These are phyloP conservation scores for Scomberomorus guttatus DNA, from an alignment of 2,797 vertebrate species.

Conservation along the genomic window DNA sequence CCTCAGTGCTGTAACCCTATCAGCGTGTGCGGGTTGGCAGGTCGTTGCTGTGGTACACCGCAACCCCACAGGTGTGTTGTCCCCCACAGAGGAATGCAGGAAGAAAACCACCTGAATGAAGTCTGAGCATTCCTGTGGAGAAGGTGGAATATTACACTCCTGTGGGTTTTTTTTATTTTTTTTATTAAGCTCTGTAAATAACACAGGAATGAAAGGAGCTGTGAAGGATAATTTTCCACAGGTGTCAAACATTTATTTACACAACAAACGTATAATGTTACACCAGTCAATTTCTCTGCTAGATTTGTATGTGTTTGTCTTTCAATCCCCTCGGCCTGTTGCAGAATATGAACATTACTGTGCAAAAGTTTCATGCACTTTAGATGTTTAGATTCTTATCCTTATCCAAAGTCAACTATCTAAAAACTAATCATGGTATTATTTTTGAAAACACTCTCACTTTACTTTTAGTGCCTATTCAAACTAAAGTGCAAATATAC, in stretches of 20 bases:
- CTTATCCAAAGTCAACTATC: too few relatives aligned
- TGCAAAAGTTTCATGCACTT: too few relatives aligned
- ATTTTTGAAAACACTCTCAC: too few relatives aligned
- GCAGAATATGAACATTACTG: not conserved
- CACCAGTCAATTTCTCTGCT: not conserved
- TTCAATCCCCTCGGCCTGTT: not conserved
- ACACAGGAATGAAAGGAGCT: conserved; percentile 7
- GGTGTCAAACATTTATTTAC: conserved; percentile 16
- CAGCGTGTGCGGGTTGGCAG: conserved; percentile 42
- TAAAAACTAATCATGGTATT: too few relatives aligned
- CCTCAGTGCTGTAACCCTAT: conserved; percentile 58
- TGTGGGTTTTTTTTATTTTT: conserved; percentile 22
- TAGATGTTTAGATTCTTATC: too few relatives aligned
- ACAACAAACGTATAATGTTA: conserved; percentile 20
- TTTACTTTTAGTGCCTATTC: not conserved
- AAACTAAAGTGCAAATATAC: conserved; percentile 15
- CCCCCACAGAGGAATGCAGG: conserved; percentile 64
- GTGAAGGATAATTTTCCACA: conserved; percentile 1
- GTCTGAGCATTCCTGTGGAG: conserved; percentile 51
- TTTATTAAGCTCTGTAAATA: conserved; percentile 42
- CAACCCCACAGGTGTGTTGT: conserved; percentile 68
- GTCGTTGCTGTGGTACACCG: conserved; percentile 10
- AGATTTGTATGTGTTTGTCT: not conserved
- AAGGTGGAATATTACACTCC: conserved; percentile 46
- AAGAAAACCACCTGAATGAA: conserved; percentile 42